These are phyloP conservation scores for Chouioia cunea DNA, from an alignment of 2,888 invertebrate genomes.

Conservation along the genomic window DNA sequence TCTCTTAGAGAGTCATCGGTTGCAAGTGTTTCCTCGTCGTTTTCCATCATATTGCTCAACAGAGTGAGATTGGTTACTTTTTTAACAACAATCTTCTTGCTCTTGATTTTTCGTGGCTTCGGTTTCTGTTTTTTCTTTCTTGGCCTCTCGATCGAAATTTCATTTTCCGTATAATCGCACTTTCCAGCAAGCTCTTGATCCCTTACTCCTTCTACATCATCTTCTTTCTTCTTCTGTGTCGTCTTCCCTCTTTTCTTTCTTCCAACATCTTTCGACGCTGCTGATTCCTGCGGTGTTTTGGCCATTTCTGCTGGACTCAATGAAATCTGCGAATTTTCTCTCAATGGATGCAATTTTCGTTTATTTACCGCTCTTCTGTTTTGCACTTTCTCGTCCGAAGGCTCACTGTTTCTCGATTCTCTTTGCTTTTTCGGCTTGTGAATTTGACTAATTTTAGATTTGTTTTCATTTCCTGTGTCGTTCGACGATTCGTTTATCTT, in stretches of 20 bases:
- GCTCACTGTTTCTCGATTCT: too few relatives aligned
- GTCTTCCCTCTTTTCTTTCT: conserved; percentile 41
- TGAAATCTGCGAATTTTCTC: conserved; percentile 53
- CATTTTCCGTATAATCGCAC: conserved; percentile 22
- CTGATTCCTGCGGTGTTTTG: conserved; percentile 23
- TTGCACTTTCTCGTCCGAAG: conserved; percentile 7
- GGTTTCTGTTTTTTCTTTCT: conserved; percentile 48
- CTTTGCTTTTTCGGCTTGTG: conserved; percentile 10
- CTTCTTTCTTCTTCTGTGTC: conserved; percentile 42
- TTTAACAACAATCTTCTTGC: conserved; percentile 62
- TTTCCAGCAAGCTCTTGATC: conserved; percentile 23
- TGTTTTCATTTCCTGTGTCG: conserved; percentile 42
- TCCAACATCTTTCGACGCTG: conserved; percentile 20
- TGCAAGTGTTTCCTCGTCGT: conserved; percentile 29
- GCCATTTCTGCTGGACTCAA: conserved; percentile 54
- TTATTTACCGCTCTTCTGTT: conserved; percentile 47
- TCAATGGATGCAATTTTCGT: conserved; percentile 54
- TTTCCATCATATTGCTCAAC: conserved; percentile 49
- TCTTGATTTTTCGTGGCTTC: conserved; percentile 56
- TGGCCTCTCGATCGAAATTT: conserved; percentile 21
- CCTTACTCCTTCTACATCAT: neutral
- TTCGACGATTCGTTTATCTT: conserved; percentile 50
- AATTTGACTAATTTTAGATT: conserved; percentile 12
- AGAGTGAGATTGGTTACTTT: conserved; percentile 52
- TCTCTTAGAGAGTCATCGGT: conserved; percentile 54